Percentiles rank a stretch among this genome's conserved stretches.
phyloP scores from a whole-genome alignment of 2,797 vertebrate genomes.

The Eremophila alpestris region DNA sequence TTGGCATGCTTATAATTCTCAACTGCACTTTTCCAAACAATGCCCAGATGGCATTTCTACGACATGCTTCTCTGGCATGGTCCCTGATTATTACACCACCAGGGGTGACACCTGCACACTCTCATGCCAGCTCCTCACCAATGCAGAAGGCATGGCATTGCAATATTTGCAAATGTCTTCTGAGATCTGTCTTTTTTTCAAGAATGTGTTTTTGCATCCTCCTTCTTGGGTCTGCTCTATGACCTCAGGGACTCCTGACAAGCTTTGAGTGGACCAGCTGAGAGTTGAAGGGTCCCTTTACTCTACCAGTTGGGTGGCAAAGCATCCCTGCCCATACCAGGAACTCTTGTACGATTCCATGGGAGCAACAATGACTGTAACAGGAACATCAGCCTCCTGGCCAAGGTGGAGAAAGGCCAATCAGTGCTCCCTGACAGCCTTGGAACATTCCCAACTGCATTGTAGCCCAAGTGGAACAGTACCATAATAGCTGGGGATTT shows the following conservation, averaged over 20 bases:
- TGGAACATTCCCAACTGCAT: neutral
- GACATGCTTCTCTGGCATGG: neutral
- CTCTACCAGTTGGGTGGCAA: fast-evolving
- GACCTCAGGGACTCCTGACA: neutral
- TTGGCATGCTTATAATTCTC: neutral
- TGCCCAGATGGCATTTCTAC: neutral
- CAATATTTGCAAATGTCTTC: neutral
- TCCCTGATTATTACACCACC: neutral
- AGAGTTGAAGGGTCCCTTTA: fast-evolving
- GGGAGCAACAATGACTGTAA: neutral
- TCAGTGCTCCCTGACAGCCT: neutral
- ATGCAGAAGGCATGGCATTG: neutral
- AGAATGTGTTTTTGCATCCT: neutral
- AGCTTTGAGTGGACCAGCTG: neutral
- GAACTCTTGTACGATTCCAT: neutral
- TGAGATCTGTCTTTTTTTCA: neutral
- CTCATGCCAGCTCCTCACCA: neutral
- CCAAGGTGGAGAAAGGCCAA: neutral
- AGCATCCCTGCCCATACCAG: neutral
- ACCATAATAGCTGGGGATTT: neutral
- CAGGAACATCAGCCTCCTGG: neutral
- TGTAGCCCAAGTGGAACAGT: neutral
- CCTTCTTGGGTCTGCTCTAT: neutral
- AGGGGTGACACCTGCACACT: neutral
- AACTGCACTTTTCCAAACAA: neutral